Evolutionary conservation across 2,888 invertebrate genomes (phyloP), one percentile per base, ranked within the genome.

Genomic region (Pristionchus mayeri): DNA sequence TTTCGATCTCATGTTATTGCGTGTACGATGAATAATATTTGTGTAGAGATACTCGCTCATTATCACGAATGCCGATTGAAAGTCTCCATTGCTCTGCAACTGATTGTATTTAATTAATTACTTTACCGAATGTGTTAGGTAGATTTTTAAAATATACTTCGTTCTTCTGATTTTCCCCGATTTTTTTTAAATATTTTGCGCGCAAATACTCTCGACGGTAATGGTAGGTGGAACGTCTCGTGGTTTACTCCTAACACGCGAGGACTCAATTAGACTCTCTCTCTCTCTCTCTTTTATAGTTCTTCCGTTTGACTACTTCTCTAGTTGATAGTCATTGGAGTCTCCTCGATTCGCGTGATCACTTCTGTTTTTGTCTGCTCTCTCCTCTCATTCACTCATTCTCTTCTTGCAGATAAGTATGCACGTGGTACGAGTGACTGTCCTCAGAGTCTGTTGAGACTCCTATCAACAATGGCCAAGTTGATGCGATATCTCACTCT

Each of bases 401-500:
- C 44, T 44, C 44, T 30, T 67, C 78, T n/a, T 63, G n/a, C 34
- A 30, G 54, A 54, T 54, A 54, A 44, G n/a, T 21, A 54, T 54
- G 54, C 21, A 21, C n/a, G 54, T 54, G 21, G 21, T 54, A 44
- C 21, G 7, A 54, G 54, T 54, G 54, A 21, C 54, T n/a, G n/a
- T 16, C n/a, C 54, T 54, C 54, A 21, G 21, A 18, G 6, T 75
- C 21, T 37, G 44, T 37, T 44, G 75, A 44, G 75, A 75, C 9
- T 37, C 57, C 57, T 21, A 57, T 57, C n/a, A 37, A 44, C 44
- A 9, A 82, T 82, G 82, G 60, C 82, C 4, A 82, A 82, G 48
- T 18, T 82, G 34, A 50, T 82, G 52, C 40, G 82, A 18, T 82
- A 63, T 63, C 82, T 82, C 16, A 63, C 82, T 44, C 82, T 82